phyloP scores from a whole-genome alignment of 2,797 vertebrate genomes.

The Meriones psammophilus region DNA sequence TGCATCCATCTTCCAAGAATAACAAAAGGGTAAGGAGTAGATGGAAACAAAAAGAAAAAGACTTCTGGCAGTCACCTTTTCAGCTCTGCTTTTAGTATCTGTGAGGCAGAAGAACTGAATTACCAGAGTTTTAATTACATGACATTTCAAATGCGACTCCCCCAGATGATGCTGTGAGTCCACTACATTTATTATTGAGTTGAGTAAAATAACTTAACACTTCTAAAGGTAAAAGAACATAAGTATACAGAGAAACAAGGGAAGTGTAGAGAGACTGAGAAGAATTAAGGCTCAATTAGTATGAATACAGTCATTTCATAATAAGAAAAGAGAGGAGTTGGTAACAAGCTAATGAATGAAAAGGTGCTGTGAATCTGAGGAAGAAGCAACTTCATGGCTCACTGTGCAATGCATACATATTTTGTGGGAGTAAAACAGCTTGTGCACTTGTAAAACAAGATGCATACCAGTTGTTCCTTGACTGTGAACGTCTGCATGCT shows the following conservation, averaged over 20 bases:
- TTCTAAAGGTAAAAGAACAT: conserved; percentile 33
- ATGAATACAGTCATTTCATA: conserved; percentile 9
- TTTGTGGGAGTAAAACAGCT: conserved; percentile 41
- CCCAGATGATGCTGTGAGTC: neutral
- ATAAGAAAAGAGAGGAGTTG: conserved; percentile 15
- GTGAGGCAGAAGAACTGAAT: neutral
- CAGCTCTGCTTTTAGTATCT: conserved; percentile 19
- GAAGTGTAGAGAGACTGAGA: conserved; percentile 1
- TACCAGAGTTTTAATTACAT: conserved; percentile 21
- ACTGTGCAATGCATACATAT: neutral
- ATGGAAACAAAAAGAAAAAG: neutral
- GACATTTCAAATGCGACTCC: conserved; percentile 56
- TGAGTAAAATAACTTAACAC: conserved; percentile 4
- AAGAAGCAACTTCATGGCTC: neutral
- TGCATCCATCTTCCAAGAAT: neutral
- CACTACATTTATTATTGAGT: conserved; percentile 38
- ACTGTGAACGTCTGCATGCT: conserved; percentile 20
- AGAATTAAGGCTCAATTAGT: conserved; percentile 36
- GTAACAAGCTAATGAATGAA: neutral
- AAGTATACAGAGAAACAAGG: neutral
- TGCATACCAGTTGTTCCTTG: conserved; percentile 31
- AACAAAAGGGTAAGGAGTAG: conserved; percentile 4
- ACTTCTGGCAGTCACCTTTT: neutral
- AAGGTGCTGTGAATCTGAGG: conserved; percentile 35
- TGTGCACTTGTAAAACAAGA: conserved; percentile 60